Evolutionary conservation across 2,797 vertebrate species (phyloP).

Genomic region (Micropoecilia bifurca): DNA sequence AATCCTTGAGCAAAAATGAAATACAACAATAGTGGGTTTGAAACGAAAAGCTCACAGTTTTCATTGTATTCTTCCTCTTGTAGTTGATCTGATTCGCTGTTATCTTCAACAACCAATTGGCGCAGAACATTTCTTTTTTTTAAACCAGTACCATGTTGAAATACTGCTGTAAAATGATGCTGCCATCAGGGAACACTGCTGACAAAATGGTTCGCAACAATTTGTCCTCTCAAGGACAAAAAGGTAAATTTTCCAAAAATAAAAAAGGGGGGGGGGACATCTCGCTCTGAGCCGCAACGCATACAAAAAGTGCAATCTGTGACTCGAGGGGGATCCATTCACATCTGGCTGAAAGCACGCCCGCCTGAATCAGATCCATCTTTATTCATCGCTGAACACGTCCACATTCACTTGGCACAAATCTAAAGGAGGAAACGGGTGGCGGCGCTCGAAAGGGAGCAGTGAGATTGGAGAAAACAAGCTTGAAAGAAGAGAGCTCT

Average conservation of each 20-base stretch:
- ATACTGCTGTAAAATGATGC: not conserved
- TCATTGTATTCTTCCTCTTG: not conserved
- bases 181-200: not conserved
- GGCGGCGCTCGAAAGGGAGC: conserved; percentile 29
- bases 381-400: conserved; percentile 53
- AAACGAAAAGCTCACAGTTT: not conserved
- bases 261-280: not conserved
- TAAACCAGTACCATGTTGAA: not conserved
- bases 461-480: conserved; percentile 57
- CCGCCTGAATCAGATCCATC: conserved; percentile 52
- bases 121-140: not conserved
- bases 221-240: not conserved
- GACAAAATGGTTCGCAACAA: not conserved
- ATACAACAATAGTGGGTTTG: not conserved
- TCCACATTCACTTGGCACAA: conserved; percentile 39
- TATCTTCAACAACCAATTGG: not conserved
- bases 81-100: not conserved
- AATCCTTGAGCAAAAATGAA: too few relatives aligned
- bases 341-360: conserved; percentile 44
- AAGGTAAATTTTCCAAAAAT: not conserved
- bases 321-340: conserved; percentile 28
- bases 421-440: conserved; percentile 55
- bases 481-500: conserved; percentile 57
- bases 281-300: conserved; percentile 9
- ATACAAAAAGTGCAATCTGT: conserved; percentile 38